Conservation (phyloP, 2,797 vertebrate genomes). For the Rhinatrema bivittatum region DNA sequence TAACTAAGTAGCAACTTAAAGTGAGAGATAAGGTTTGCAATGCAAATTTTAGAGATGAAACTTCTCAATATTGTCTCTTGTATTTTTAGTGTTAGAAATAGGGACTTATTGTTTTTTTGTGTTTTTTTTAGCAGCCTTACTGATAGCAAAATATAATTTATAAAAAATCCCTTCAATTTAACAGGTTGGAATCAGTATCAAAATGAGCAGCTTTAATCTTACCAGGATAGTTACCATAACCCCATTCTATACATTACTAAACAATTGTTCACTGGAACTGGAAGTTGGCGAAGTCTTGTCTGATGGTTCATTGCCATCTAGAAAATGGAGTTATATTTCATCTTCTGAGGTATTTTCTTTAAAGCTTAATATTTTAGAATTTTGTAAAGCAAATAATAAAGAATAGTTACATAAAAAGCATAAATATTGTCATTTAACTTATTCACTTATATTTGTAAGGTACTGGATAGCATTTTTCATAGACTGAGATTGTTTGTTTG, state of each 20-base stretch:
- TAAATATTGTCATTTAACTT: neutral
- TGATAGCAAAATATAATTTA: no score
- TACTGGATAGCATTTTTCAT: no score
- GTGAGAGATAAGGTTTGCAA: no score
- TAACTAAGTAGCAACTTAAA: no score
- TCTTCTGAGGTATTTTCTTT: slow-evolving; percentile 67
- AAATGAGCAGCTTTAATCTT: slow-evolving; percentile 92
- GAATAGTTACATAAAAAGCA: no score
- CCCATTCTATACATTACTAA: slow-evolving; percentile 87
- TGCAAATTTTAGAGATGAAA: no score
- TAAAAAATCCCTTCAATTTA: slow-evolving; percentile 11
- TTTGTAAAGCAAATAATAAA: neutral
- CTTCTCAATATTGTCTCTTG: neutral
- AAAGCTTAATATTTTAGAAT: neutral
- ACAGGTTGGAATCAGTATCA: slow-evolving; percentile 89
- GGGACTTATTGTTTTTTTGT: no score
- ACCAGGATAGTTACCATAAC: slow-evolving; percentile 85
- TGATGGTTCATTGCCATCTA: slow-evolving; percentile 44
- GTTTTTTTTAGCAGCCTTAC: no score
- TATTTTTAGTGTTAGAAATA: no score
- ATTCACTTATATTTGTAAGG: no score
- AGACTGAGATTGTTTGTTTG: no score
- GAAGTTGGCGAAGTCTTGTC: slow-evolving; percentile 82
- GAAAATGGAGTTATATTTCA: slow-evolving; percentile 81
- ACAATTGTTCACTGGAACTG: slow-evolving; percentile 84